A percentile compares a stretch with the other conserved stretches of the same genome.
Conservation (phyloP, 2,797 vertebrate species). For the Falco cherrug region DNA sequence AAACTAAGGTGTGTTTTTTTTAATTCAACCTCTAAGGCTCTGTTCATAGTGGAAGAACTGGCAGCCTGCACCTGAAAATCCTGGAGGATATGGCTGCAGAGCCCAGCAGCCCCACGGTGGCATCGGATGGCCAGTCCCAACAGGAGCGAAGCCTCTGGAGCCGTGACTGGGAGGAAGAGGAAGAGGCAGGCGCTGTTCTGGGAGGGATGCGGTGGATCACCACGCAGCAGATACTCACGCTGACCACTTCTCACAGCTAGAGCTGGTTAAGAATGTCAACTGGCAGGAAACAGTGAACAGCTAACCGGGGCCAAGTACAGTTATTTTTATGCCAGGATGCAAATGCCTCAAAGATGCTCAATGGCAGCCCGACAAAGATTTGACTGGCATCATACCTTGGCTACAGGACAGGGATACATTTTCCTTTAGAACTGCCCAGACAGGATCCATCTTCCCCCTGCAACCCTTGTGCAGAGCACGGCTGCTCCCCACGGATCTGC, state of each 20-base stretch:
- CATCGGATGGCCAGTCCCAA: background rate
- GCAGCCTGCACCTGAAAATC: background rate
- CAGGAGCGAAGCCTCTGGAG: accelerated
- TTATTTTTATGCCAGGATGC: background rate
- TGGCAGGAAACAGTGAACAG: accelerated
- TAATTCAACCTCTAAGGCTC: background rate
- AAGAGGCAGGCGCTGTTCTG: accelerated
- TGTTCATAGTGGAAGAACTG: background rate
- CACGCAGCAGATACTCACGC: background rate
- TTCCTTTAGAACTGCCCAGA: background rate
- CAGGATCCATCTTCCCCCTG: background rate
- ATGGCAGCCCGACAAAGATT: background rate
- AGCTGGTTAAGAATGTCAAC: accelerated
- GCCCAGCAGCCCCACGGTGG: background rate
- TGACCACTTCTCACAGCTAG: accelerated
- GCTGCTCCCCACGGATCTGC: background rate
- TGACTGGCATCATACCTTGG: accelerated
- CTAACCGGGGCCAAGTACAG: background rate
- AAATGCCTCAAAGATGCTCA: background rate
- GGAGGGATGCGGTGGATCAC: background rate
- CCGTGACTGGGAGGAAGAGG: background rate
- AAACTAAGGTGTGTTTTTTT: background rate
- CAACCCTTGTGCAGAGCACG: accelerated
- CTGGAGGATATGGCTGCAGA: accelerated
- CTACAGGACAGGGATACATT: accelerated